Evolutionary conservation across 2,888 invertebrate genomes (phyloP), one percentile per base, ranked within the genome.

Genomic region (Rhagonycha fulva): DNA sequence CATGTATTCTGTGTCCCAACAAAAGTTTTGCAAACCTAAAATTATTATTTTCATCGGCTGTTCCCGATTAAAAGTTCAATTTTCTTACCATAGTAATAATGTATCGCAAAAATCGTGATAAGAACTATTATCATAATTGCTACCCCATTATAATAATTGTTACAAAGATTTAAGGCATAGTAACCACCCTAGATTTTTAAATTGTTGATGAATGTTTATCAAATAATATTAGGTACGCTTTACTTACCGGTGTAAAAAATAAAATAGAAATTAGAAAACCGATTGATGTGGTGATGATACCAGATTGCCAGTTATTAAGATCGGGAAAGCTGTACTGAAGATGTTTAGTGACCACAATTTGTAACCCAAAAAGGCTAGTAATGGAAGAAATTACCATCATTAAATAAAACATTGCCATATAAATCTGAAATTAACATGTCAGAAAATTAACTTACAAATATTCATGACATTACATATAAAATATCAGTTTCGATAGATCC

Each of bases 1-100:
- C 96, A 96, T 96, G 84, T 93, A 96, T 85, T 95, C 94, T 26
- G 94, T 88, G 83, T 96, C 96, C 68, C 89, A 88, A 80, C 93
- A 90, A 74, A 94, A 88, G 71, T 92, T 91, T 79, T 91, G 89
- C 19, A 93, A 85, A 23, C 92, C 92, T 91, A 77, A 60, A 84
- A 83, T 68, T 23, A 75, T 14, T 10, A 19, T 14, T 70, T 70
- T 23, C 9, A 14, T 76, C 77, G 66, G 71, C 78, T 11, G 60
- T 12, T 11, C 12, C 12, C 23, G n/a, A 28, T 19, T 5, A 11
- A 47, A 60, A n/a, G n/a, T 9, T 66, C 19, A 1, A n/a, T 28
- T 5, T 4, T 30, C 30, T 68, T 68, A 78, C 88, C 88, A 76
- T 90, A 90, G 7, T 90, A 82, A 88, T 89, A 90, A 47, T 86